A percentile compares a stretch with the other conserved stretches of the same genome.
Conservation (phyloP, 2,888 invertebrate species). For the Aleiodes testaceus region DNA sequence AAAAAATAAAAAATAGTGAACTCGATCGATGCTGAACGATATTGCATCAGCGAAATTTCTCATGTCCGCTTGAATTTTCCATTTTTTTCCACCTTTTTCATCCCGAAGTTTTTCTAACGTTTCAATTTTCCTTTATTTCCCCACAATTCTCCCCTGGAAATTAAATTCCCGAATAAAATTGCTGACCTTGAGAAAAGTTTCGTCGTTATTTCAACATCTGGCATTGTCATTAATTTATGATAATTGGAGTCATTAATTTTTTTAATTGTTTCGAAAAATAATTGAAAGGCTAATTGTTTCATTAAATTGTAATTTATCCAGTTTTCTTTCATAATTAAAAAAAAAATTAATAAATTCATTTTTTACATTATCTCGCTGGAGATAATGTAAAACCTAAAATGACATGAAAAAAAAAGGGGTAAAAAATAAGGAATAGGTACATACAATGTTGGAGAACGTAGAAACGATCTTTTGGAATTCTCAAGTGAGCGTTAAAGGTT, state of each 20-base stretch:
- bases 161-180: too few species aligned
- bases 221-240: too few species aligned
- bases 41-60: slow-evolving; percentile 16
- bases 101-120: slow-evolving; percentile 2
- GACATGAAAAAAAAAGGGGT: not conserved
- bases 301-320: too few species aligned
- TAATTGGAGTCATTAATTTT: too few species aligned
- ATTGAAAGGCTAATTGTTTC: too few species aligned
- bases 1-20: not conserved
- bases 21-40: slow-evolving; percentile 19
- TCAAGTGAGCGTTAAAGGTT: slow-evolving; percentile 42
- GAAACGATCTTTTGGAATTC: slow-evolving; percentile 37
- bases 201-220: too few species aligned
- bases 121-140: not conserved
- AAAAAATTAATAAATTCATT: too few species aligned
- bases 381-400: slow-evolving; percentile 5
- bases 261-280: too few species aligned
- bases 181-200: too few species aligned
- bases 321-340: too few species aligned
- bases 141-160: too few species aligned
- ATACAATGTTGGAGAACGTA: not conserved
- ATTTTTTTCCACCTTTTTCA: slow-evolving; percentile 16
- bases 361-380: not conserved
- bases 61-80: slow-evolving; percentile 14
- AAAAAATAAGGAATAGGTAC: not conserved